Evolutionary conservation across 2,797 vertebrate genomes (phyloP).

Genomic region (Eutrigla gurnardus): DNA sequence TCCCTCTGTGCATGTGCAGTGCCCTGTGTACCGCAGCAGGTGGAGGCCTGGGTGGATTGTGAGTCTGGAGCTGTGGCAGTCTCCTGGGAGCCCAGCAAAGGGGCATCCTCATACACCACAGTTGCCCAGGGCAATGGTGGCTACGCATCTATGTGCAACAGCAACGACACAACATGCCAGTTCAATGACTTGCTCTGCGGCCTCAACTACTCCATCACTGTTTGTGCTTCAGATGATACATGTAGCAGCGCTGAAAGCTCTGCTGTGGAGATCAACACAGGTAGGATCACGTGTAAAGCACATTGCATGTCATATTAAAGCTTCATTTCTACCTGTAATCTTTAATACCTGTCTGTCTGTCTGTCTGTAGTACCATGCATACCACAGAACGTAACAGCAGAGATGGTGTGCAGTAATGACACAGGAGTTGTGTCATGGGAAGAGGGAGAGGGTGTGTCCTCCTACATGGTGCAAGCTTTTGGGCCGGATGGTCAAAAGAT

Average conservation of each 20-base stretch:
- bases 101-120: constrained; percentile 73
- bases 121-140: constrained; percentile 72
- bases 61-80: constrained; percentile 67
- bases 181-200: constrained; percentile 77
- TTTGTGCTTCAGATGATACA: constrained; percentile 63
- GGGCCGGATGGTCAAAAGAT: constrained; percentile 74
- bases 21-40: constrained; percentile 76
- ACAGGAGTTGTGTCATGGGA: constrained; percentile 82
- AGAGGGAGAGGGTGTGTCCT: constrained; percentile 54
- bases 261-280: constrained; percentile 65
- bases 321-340: background rate
- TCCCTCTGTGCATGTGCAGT: constrained; percentile 59
- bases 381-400: constrained; percentile 67
- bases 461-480: constrained; percentile 72
- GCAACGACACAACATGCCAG: constrained; percentile 65
- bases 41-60: constrained; percentile 72
- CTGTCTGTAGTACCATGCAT: constrained; percentile 75
- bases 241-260: constrained; percentile 75
- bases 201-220: constrained; percentile 77
- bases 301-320: background rate
- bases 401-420: constrained; percentile 72
- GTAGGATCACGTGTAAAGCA: constrained; percentile 51
- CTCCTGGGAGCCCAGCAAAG: constrained; percentile 80
- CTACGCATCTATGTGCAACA: constrained; percentile 67
- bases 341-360: background rate